A percentile compares a stretch with the other conserved stretches of the same genome.
phyloP scores from a whole-genome alignment of 1,140 invertebrate genomes.

The Drosophila bifasciata region DNA sequence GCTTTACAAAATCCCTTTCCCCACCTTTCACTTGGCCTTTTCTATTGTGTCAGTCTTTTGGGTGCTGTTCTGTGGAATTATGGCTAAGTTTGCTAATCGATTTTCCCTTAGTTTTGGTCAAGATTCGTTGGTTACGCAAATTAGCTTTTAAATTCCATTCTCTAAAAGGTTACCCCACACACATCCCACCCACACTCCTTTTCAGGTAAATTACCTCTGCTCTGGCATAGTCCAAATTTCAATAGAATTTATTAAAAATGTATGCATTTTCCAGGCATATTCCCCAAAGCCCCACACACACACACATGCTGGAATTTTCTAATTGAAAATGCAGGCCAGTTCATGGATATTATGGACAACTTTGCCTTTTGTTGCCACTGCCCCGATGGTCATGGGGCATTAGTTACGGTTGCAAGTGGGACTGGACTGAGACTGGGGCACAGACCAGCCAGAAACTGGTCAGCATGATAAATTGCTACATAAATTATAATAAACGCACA shows the following conservation, averaged over 20 bases:
- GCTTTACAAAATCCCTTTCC: constrained; percentile 55
- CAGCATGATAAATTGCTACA: constrained; percentile 77
- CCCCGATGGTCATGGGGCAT: constrained; percentile 48
- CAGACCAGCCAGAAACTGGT: not conserved
- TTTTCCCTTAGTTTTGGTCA: not conserved
- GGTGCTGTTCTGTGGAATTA: constrained; percentile 34
- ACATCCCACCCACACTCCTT: not conserved
- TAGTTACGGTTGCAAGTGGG: constrained; percentile 41
- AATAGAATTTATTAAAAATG: constrained; percentile 66
- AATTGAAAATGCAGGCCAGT: constrained; percentile 70
- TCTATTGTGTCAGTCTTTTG: constrained; percentile 22
- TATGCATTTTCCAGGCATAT: constrained; percentile 44
- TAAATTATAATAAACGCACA: constrained; percentile 78
- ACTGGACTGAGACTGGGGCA: not conserved
- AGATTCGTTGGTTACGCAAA: constrained; percentile 8
- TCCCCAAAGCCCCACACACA: constrained; percentile 44
- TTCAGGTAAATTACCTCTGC: constrained; percentile 44
- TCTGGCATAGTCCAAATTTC: constrained; percentile 29
- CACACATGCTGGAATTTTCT: constrained; percentile 61
- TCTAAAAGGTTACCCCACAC: constrained; percentile 6
- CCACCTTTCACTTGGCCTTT: constrained; percentile 49
- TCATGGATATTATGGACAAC: constrained; percentile 67
- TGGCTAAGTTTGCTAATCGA: constrained; percentile 23
- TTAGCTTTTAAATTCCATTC: constrained; percentile 16
- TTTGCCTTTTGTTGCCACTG: constrained; percentile 40